These are phyloP conservation scores for Nesidiocoris tenuis DNA, from an alignment of 2,888 invertebrate genomes.

Conservation along the genomic window DNA sequence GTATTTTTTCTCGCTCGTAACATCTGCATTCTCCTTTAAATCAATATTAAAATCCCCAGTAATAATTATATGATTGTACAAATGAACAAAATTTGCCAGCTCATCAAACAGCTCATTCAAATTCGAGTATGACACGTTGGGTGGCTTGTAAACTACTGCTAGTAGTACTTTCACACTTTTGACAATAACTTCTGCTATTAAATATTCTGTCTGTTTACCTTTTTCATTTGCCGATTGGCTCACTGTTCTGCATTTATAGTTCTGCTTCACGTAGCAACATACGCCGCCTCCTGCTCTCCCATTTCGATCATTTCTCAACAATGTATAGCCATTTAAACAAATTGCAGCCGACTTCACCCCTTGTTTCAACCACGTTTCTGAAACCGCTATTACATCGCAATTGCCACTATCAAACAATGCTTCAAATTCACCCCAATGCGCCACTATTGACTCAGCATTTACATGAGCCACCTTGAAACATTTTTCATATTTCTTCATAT, in stretches of 20 bases:
- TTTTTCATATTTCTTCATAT: neutral
- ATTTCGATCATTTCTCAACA: neutral
- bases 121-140: neutral
- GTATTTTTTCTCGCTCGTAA: neutral
- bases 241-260: neutral
- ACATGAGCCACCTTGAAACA: neutral
- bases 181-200: neutral
- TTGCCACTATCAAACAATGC: neutral
- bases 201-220: neutral
- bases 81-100: neutral
- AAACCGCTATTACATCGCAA: neutral
- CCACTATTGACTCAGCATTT: neutral
- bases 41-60: constrained; percentile 12
- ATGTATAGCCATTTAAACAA: neutral
- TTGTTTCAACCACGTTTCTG: neutral
- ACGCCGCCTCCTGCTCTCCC: neutral
- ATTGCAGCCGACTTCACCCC: neutral
- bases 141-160: neutral
- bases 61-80: neutral
- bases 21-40: neutral
- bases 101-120: neutral
- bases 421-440: neutral
- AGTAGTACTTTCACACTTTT: neutral
- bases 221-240: neutral
- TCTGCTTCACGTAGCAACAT: neutral